phyloP scores from a whole-genome alignment of 2,888 invertebrate genomes.

The Leucozona laternaria region DNA sequence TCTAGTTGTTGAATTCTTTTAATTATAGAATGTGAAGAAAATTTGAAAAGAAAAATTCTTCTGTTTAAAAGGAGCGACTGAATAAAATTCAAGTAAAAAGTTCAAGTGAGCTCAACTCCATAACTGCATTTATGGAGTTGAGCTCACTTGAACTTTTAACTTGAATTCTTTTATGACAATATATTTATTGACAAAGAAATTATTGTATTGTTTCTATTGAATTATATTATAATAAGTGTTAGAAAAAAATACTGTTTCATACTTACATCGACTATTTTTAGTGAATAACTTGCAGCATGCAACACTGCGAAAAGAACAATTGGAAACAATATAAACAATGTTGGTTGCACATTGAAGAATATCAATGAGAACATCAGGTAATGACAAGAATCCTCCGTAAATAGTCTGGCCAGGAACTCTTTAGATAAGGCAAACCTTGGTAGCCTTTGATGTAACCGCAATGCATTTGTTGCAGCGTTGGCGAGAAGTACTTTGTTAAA shows the following conservation, averaged over 20 bases:
- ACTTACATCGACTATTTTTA: conserved; percentile 96
- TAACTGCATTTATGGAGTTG: no score
- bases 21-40: no score
- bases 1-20: no score
- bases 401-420: conserved; percentile 91
- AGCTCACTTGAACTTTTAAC: no score
- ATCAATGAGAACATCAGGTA: conserved; percentile 98
- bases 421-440: conserved; percentile 92
- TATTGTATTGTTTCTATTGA: no score
- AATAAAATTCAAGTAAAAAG: no score
- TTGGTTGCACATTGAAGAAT: conserved; percentile 95
- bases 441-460: conserved; percentile 96
- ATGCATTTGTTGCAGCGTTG: conserved; percentile 97
- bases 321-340: conserved; percentile 95
- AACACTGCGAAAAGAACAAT: conserved; percentile 95
- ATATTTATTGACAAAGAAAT: no score
- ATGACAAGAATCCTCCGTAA: conserved; percentile 97
- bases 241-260: not conserved
- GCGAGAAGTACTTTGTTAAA: conserved; percentile 96
- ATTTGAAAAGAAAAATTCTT: no score
- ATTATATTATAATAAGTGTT: no score
- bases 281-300: conserved; percentile 96
- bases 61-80: no score
- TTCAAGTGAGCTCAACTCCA: no score
- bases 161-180: no score